Evolutionary conservation across 2,888 invertebrate genomes (phyloP).

Genomic region (Lasius platythorax): DNA sequence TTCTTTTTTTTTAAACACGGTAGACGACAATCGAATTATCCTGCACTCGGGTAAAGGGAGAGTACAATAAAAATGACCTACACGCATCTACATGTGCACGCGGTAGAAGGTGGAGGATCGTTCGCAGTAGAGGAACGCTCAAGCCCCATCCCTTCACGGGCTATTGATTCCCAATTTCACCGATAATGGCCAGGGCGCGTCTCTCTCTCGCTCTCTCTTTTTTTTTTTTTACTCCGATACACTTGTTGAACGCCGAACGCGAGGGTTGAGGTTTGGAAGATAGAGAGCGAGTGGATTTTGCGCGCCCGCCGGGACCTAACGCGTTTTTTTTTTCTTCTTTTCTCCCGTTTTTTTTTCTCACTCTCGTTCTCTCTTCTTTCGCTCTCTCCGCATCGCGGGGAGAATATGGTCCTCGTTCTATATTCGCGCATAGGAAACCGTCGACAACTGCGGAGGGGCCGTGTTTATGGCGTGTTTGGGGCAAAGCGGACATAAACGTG

Average conservation of each 20-base stretch:
- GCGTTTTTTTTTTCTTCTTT: conserved; percentile 58
- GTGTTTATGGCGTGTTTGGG: conserved; percentile 83
- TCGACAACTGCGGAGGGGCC: conserved; percentile 76
- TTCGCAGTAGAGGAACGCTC: conserved; percentile 60
- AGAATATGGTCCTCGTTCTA: conserved; percentile 80
- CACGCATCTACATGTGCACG: conserved; percentile 49
- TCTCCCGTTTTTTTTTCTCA: conserved; percentile 52
- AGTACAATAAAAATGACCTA: conserved; percentile 54
- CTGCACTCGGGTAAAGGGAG: conserved; percentile 53
- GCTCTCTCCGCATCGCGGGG: conserved; percentile 69
- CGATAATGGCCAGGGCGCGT: conserved; percentile 80
- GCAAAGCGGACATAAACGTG: conserved; percentile 79
- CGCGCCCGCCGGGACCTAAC: conserved; percentile 72
- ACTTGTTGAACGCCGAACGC: conserved; percentile 83
- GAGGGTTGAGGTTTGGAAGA: conserved; percentile 23
- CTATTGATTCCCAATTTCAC: conserved; percentile 85
- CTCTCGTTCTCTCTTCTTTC: conserved; percentile 68
- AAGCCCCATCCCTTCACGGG: conserved; percentile 78
- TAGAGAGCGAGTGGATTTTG: conserved; percentile 72
- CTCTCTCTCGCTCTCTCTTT: conserved; percentile 15
- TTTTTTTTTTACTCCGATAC: conserved; percentile 82
- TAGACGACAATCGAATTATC: conserved; percentile 75
- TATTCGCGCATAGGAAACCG: conserved; percentile 80
- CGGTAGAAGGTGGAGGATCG: conserved; percentile 58
- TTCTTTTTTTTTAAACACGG: conserved; percentile 61